These are phyloP conservation scores for Aphodius sticticus DNA, from an alignment of 2,888 invertebrate genomes.

Conservation along the genomic window DNA sequence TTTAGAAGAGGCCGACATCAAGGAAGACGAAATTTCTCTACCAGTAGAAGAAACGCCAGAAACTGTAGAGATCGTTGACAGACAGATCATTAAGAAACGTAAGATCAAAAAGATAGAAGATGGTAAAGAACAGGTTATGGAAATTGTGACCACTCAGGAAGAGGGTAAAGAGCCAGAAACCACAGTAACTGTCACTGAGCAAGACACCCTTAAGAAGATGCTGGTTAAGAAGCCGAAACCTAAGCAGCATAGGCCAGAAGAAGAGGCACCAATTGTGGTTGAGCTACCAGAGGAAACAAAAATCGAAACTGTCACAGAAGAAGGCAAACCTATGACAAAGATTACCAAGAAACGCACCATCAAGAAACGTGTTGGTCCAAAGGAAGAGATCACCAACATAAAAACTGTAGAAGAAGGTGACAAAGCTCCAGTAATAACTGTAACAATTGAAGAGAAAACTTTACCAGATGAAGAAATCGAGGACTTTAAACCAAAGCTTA, in stretches of 20 bases:
- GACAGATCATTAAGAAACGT: conserved; percentile 53
- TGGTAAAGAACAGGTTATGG: conserved; percentile 48
- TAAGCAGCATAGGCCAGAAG: conserved; percentile 47
- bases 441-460: conserved; percentile 38
- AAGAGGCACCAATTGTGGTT: conserved; percentile 39
- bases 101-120: conserved; percentile 49
- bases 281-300: conserved; percentile 40
- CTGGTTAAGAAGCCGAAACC: conserved; percentile 43
- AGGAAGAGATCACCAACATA: conserved; percentile 54
- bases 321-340: conserved; percentile 30
- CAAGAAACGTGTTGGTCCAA: conserved; percentile 48
- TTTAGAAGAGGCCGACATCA: conserved; percentile 57
- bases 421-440: conserved; percentile 50
- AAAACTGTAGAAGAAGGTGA: conserved; percentile 53
- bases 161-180: conserved; percentile 55
- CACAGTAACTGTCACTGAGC: conserved; percentile 52
- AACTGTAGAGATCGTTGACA: conserved; percentile 39
- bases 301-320: conserved; percentile 30
- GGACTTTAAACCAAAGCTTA: conserved; percentile 47
- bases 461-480: conserved; percentile 32
- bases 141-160: conserved; percentile 59
- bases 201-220: conserved; percentile 43
- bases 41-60: conserved; percentile 38
- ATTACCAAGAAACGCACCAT: conserved; percentile 37
- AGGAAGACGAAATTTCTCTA: conserved; percentile 55